Percentiles rank a stretch among this genome's conserved stretches.
These are phyloP conservation scores for Mustela lutreola DNA, from an alignment of 2,113 vertebrate genomes.

Conservation along the genomic window DNA sequence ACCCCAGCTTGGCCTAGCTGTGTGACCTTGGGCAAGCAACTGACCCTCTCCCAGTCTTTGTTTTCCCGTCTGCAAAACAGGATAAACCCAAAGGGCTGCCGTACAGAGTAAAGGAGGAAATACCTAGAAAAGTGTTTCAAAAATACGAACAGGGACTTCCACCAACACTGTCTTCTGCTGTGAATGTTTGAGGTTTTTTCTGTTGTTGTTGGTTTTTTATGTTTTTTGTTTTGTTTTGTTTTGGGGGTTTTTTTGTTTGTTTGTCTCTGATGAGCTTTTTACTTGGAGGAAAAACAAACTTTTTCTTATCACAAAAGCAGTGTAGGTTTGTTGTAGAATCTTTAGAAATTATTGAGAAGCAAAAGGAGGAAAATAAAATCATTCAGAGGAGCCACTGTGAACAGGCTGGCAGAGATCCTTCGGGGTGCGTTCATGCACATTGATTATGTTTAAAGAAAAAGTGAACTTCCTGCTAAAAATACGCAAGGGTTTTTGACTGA, in stretches of 20 bases:
- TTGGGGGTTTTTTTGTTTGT: not conserved
- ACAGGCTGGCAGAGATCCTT: not conserved
- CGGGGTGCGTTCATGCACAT: not conserved
- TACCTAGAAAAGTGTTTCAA: not conserved
- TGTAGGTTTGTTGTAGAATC: constrained; percentile 35
- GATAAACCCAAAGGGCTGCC: not conserved
- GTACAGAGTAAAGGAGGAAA: not conserved
- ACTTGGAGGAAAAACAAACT: constrained; percentile 54
- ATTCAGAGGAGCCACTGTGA: not conserved
- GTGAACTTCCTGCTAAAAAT: constrained; percentile 14
- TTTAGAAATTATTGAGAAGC: constrained; percentile 37
- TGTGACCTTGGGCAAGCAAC: constrained; percentile 14
- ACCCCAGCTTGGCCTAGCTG: not conserved
- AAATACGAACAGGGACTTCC: not conserved
- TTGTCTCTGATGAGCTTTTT: constrained; percentile 30
- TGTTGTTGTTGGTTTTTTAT: too few relatives aligned
- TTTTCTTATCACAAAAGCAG: constrained; percentile 20
- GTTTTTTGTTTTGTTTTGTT: not conserved
- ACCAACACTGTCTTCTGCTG: not conserved
- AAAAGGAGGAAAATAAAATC: constrained; percentile 43
- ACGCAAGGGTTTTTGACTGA: not conserved
- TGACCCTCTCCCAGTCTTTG: constrained; percentile 28
- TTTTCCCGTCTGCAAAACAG: constrained; percentile 30
- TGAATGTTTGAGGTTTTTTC: not conserved
- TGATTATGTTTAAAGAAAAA: not conserved